Evolutionary conservation across 2,797 vertebrate species (phyloP).

Genomic region (Natrix natrix): DNA sequence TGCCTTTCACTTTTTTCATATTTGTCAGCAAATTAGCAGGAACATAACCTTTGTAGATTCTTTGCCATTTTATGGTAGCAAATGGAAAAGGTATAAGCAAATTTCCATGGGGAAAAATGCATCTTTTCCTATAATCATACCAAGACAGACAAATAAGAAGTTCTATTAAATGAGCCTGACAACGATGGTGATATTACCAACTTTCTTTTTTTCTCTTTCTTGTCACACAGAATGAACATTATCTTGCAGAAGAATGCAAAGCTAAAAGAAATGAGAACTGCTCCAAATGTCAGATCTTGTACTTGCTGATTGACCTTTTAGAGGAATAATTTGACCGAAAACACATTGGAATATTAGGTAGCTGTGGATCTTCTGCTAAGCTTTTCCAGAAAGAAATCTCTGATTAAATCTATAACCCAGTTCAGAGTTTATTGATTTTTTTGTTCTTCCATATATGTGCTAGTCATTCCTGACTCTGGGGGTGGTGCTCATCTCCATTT

Average conservation of each 20-base stretch:
- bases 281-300: slow-evolving; percentile 8
- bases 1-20: slow-evolving; percentile 35
- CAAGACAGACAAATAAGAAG: slow-evolving; percentile 41
- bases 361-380: neutral
- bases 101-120: slow-evolving; percentile 20
- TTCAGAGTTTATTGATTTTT: neutral
- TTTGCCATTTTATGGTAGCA: slow-evolving; percentile 45
- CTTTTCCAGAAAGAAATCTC: neutral
- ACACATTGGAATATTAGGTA: neutral
- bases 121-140: slow-evolving; percentile 33
- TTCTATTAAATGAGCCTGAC: slow-evolving; percentile 40
- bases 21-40: slow-evolving; percentile 58
- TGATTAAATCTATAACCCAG: neutral
- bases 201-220: slow-evolving; percentile 3
- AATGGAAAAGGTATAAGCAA: slow-evolving; percentile 34
- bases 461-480: too few relatives aligned
- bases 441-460: too few relatives aligned
- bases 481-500: too few relatives aligned
- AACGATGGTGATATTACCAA: slow-evolving; percentile 14
- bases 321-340: neutral
- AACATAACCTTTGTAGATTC: slow-evolving; percentile 61
- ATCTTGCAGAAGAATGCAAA: slow-evolving; percentile 6
- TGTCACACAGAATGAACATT: slow-evolving; percentile 20
- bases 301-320: slow-evolving; percentile 27
- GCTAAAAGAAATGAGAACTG: neutral